Evolutionary conservation across 1,140 invertebrate species (phyloP).

Genomic region (Leptopilina clavipes): DNA sequence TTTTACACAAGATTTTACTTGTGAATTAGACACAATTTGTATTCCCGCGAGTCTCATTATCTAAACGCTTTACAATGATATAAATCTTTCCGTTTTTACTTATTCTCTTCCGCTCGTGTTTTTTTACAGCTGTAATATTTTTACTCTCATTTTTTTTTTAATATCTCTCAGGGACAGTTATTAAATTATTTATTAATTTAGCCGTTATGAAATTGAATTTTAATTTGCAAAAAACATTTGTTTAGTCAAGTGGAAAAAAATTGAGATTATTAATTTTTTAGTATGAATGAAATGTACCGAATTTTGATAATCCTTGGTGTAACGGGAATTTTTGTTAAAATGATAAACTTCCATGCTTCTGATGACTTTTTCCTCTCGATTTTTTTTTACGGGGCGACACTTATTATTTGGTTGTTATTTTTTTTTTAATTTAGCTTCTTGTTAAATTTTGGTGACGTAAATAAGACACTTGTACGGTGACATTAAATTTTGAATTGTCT

Average conservation of each 20-base stretch:
- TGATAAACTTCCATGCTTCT: neutral
- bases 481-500: slow-evolving; percentile 47
- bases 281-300: too few relatives aligned
- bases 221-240: too few relatives aligned
- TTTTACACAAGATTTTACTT: neutral
- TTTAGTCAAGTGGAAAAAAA: too few relatives aligned
- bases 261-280: too few relatives aligned
- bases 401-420: too few relatives aligned
- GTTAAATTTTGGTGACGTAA: neutral
- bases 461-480: slow-evolving; percentile 21
- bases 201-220: too few relatives aligned
- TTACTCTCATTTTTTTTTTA: too few relatives aligned
- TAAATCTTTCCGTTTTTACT: neutral
- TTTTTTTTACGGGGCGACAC: too few relatives aligned
- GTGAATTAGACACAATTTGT: slow-evolving; percentile 5
- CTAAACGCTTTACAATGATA: neutral
- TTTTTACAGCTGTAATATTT: too few relatives aligned
- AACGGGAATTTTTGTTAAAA: neutral
- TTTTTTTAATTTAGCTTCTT: neutral
- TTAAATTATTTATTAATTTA: too few relatives aligned
- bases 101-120: neutral
- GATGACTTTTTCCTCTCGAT: neutral
- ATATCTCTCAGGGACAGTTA: too few relatives aligned
- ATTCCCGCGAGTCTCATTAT: neutral
- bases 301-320: neutral